Evolutionary conservation across 2,888 invertebrate species (phyloP).

Genomic region (Conistra vaccinii): DNA sequence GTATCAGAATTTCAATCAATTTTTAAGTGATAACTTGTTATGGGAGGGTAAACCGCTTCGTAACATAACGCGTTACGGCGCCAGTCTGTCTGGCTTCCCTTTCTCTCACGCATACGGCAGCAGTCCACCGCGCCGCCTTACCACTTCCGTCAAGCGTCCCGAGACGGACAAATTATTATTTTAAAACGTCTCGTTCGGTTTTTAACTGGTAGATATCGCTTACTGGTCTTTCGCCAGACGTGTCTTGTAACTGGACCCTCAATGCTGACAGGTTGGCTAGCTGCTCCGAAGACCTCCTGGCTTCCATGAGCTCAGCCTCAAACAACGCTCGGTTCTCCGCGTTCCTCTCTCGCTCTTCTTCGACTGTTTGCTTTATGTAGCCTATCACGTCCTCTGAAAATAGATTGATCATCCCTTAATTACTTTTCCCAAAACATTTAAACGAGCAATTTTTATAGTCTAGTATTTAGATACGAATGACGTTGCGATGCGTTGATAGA

Average conservation of each 20-base stretch:
- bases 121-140: too few species aligned
- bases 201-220: background rate
- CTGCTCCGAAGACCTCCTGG: slow-evolving; percentile 82
- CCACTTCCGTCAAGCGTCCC: too few species aligned
- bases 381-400: slow-evolving; percentile 83
- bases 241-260: slow-evolving; percentile 79
- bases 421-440: background rate
- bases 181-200: background rate
- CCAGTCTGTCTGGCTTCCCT: too few species aligned
- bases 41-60: too few species aligned
- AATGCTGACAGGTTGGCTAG: slow-evolving; percentile 79
- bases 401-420: background rate
- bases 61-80: too few species aligned
- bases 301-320: slow-evolving; percentile 81
- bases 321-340: slow-evolving; percentile 81
- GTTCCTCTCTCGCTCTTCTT: slow-evolving; percentile 84
- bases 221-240: slow-evolving; percentile 74
- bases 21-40: too few species aligned
- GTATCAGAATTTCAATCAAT: too few species aligned
- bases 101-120: too few species aligned
- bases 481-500: too few species aligned
- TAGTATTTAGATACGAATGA: background rate
- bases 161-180: too few species aligned
- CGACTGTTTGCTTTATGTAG: slow-evolving; percentile 83
- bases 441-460: background rate